A percentile compares a stretch with the other conserved stretches of the same genome.
phyloP scores from a whole-genome alignment of 2,113 vertebrate species.

The Apaloderma vittatum region DNA sequence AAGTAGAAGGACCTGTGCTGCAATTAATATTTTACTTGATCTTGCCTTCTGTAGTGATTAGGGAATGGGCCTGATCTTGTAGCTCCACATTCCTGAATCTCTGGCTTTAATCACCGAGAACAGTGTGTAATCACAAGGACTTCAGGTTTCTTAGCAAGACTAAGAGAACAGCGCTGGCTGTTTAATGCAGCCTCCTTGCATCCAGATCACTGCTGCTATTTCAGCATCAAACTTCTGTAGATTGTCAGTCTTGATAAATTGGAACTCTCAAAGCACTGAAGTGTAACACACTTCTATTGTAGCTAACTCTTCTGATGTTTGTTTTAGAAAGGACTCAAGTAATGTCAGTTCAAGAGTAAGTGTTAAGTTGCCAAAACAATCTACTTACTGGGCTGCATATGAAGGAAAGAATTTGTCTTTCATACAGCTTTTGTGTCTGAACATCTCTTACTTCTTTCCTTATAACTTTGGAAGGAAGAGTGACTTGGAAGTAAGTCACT shows the following conservation, averaged over 20 bases:
- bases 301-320: not conserved
- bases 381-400: not conserved
- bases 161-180: not conserved
- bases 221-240: not conserved
- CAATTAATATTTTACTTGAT: not conserved
- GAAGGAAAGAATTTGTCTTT: not conserved
- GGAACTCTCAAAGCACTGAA: slow-evolving; percentile 3
- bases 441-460: not conserved
- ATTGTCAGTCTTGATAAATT: not conserved
- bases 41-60: not conserved
- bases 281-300: not conserved
- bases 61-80: not conserved
- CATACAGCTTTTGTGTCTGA: not conserved
- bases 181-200: not conserved
- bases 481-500: not conserved
- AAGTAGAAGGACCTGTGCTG: not conserved
- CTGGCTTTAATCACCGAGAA: not conserved
- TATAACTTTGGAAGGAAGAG: not conserved
- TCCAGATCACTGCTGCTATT: not conserved
- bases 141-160: not conserved
- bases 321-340: not conserved
- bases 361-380: not conserved
- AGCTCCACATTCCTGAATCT: not conserved
- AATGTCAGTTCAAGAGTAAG: not conserved
- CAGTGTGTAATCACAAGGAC: not conserved